These are phyloP conservation scores for Caenorhabditis becei DNA, from an alignment of 2,888 invertebrate genomes.

Conservation along the genomic window DNA sequence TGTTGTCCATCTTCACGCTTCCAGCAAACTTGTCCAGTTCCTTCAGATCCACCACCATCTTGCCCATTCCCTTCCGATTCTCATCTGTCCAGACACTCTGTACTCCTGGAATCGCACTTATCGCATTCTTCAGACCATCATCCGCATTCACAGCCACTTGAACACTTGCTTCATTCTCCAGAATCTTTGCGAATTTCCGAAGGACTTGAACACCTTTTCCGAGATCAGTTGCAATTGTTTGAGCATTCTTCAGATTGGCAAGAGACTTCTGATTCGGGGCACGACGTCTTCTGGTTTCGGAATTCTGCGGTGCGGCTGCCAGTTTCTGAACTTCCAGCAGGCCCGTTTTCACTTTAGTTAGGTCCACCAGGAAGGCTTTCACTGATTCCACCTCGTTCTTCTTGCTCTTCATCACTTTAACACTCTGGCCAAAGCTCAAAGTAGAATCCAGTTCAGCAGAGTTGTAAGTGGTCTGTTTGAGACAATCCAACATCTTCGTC, in stretches of 20 bases:
- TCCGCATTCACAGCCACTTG: background rate
- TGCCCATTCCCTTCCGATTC: background rate
- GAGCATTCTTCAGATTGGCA: background rate
- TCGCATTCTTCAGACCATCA: background rate
- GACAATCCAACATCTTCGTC: too few species aligned
- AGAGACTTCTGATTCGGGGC: background rate
- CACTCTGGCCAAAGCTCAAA: too few species aligned
- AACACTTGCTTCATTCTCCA: background rate
- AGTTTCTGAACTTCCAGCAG: background rate
- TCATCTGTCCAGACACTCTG: background rate
- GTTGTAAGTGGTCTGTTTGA: too few species aligned
- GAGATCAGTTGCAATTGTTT: background rate
- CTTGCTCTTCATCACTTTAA: too few species aligned
- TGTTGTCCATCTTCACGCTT: background rate
- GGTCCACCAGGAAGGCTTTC: too few species aligned
- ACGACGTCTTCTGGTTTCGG: background rate
- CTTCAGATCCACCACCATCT: background rate
- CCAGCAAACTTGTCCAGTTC: background rate
- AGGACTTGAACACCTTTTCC: background rate
- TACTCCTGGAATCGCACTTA: background rate
- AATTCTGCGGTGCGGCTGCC: background rate
- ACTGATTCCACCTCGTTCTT: too few species aligned
- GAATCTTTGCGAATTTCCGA: background rate
- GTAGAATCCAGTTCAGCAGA: too few species aligned
- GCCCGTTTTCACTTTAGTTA: background rate